A percentile compares a stretch with the other conserved stretches of the same genome.
Conservation (phyloP, 2,888 invertebrate species). For the Myopa testacea region DNA sequence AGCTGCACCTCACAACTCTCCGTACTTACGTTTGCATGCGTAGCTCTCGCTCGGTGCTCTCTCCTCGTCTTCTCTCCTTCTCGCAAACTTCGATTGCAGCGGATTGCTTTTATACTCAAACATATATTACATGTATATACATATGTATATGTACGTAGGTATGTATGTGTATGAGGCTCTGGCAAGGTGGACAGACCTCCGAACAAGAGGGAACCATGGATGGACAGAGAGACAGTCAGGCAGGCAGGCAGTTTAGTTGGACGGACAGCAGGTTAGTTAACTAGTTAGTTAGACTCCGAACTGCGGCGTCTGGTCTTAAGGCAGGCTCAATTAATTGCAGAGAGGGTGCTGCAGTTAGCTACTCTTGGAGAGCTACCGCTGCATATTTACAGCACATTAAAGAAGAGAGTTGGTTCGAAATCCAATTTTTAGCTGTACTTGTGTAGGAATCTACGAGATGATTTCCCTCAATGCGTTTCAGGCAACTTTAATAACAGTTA, state of each 20-base stretch:
- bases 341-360: slow-evolving; percentile 6
- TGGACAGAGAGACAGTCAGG: too few relatives aligned
- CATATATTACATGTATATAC: too few relatives aligned
- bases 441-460: not conserved
- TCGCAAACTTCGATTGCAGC: slow-evolving; percentile 2
- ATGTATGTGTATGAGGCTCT: too few relatives aligned
- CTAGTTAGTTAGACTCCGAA: not conserved
- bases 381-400: not conserved
- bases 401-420: not conserved
- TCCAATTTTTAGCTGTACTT: not conserved
- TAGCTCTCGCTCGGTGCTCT: not conserved
- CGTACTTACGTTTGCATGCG: not conserved
- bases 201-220: too few relatives aligned
- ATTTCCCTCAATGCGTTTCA: not conserved
- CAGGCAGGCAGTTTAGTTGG: too few relatives aligned
- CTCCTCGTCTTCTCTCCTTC: not conserved
- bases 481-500: not conserved
- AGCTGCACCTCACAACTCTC: not conserved
- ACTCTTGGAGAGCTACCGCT: not conserved
- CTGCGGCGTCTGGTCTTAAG: not conserved
- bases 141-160: too few relatives aligned
- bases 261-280: not conserved
- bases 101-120: not conserved
- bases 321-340: not conserved
- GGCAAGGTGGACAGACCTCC: too few relatives aligned